Evolutionary conservation across 2,113 vertebrate species (phyloP).

Genomic region (Recurvirostra avosetta): DNA sequence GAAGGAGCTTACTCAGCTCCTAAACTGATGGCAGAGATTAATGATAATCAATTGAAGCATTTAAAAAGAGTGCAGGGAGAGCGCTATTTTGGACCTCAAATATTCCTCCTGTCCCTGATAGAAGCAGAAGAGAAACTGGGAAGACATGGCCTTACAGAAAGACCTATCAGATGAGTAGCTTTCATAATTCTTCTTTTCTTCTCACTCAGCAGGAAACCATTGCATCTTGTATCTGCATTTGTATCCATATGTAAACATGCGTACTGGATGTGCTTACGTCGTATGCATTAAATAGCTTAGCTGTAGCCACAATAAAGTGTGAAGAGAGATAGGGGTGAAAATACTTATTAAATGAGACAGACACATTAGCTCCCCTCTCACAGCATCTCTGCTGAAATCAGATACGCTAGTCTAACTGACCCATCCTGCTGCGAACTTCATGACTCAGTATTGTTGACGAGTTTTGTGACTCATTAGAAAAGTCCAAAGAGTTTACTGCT

Average conservation of each 20-base stretch:
- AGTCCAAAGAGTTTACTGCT: neutral
- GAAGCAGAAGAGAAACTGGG: neutral
- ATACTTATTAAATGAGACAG: neutral
- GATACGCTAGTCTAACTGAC: neutral
- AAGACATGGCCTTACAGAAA: neutral
- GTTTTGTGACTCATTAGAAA: neutral
- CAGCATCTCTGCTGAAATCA: neutral
- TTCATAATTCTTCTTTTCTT: neutral
- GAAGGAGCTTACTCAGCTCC: slow-evolving; percentile 61
- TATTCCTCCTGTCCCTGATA: neutral
- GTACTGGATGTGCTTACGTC: neutral
- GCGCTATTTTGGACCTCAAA: slow-evolving; percentile 16
- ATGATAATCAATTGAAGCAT: slow-evolving; percentile 76
- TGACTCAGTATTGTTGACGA: neutral
- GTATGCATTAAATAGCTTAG: neutral
- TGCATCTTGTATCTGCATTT: neutral
- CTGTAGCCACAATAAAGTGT: neutral
- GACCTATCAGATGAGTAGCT: neutral
- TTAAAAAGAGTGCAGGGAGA: slow-evolving; percentile 51
- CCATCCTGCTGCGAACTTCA: neutral
- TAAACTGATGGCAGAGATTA: slow-evolving; percentile 67
- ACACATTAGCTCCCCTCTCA: neutral
- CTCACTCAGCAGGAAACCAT: neutral
- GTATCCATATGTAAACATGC: neutral
- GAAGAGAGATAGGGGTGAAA: neutral